phyloP scores from a whole-genome alignment of 2,797 vertebrate genomes.

The Leucoraja ocellata region DNA sequence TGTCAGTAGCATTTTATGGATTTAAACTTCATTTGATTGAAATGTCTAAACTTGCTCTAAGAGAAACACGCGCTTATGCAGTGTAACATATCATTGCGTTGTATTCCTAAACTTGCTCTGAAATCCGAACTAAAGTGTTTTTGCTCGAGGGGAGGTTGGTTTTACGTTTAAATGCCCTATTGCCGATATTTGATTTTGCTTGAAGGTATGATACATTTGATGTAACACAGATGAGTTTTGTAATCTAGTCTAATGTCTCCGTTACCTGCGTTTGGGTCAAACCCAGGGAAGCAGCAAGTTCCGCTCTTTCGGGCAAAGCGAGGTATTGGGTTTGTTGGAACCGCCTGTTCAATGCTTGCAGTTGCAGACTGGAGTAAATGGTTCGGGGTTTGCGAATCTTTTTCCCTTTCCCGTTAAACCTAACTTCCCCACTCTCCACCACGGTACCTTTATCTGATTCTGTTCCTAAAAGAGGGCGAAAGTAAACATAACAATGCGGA shows the following conservation, averaged over 20 bases:
- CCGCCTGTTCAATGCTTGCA: conserved; percentile 89
- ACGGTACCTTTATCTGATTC: conserved; percentile 94
- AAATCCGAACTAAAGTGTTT: background rate
- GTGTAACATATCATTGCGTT: background rate
- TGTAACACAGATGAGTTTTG: conserved; percentile 1
- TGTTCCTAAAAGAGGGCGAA: conserved; percentile 57
- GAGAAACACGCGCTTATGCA: background rate
- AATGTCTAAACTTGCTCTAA: background rate
- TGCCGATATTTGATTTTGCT: background rate
- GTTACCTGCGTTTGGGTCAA: conserved; percentile 97
- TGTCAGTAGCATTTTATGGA: background rate
- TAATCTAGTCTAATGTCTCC: background rate
- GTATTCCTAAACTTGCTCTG: background rate
- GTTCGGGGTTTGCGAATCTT: conserved; percentile 96
- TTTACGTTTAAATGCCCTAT: background rate
- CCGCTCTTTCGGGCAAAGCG: conserved; percentile 92
- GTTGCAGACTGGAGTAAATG: conserved; percentile 95
- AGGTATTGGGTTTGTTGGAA: conserved; percentile 97
- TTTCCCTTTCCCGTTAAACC: conserved; percentile 96
- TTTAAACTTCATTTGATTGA: background rate
- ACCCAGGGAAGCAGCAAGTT: conserved; percentile 88
- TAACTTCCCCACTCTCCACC: conserved; percentile 94
- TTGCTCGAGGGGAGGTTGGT: background rate
- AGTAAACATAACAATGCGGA: conserved; percentile 39
- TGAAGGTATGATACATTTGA: background rate